phyloP scores from a whole-genome alignment of 1,140 invertebrate genomes.

The Pinna nobilis region DNA sequence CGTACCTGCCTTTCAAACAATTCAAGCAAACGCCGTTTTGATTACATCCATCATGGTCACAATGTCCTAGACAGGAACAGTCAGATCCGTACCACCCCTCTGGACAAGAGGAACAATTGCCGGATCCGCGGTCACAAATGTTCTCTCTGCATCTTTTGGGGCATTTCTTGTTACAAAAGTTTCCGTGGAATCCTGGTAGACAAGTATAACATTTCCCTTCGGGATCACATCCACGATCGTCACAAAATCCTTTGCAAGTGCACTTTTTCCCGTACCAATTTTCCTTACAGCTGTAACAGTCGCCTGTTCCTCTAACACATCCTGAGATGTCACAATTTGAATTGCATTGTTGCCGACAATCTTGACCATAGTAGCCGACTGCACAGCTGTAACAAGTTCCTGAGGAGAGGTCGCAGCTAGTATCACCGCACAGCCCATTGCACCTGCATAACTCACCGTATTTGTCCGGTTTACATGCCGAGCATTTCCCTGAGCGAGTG shows the following conservation, averaged over 20 bases:
- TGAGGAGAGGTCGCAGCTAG: neutral
- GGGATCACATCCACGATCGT: conserved; percentile 12
- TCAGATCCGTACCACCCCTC: conserved; percentile 27
- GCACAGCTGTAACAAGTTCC: conserved; percentile 26
- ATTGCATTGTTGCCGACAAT: neutral
- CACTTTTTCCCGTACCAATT: conserved; percentile 25
- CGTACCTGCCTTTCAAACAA: conserved; percentile 16
- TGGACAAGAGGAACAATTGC: conserved; percentile 8
- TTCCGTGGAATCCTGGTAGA: neutral
- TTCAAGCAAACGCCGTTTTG: conserved; percentile 18
- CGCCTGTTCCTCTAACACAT: conserved; percentile 13
- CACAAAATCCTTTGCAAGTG: conserved; percentile 26
- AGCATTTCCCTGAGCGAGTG: conserved; percentile 15
- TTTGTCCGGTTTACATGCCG: conserved; percentile 1
- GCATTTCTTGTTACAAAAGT: conserved; percentile 14
- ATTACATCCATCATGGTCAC: conserved; percentile 1
- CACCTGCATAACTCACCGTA: conserved; percentile 26
- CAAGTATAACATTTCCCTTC: conserved; percentile 8
- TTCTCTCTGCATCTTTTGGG: conserved; percentile 15
- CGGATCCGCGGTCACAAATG: neutral
- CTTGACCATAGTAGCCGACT: conserved; percentile 7
- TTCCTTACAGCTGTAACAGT: conserved; percentile 15
- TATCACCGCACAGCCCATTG: conserved; percentile 11
- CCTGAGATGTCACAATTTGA: conserved; percentile 14
- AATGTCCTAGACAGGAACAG: conserved; percentile 25